Evolutionary conservation across 2,797 vertebrate genomes (phyloP), one percentile per base, ranked within the genome.

Genomic region (Smutsia temminckii): DNA sequence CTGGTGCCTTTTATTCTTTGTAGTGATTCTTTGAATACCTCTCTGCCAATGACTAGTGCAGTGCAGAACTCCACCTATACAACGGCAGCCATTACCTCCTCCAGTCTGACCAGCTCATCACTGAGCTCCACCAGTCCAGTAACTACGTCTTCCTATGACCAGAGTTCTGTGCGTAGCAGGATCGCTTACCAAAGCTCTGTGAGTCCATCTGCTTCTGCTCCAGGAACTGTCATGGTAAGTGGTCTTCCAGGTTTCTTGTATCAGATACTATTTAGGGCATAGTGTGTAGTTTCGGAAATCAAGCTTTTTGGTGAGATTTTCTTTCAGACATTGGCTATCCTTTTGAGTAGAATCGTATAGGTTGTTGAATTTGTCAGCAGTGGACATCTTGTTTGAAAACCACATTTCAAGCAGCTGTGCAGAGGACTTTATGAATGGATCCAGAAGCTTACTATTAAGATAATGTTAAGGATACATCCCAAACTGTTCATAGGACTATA

Each of bases 21-120:
- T 98, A 99, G 99, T 98, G 99, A 99, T 97, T 98, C 99, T 94
- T 97, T 99, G 98, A 99, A 98, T 98, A 99, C 98, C 98, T 98
- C 99, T 98, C 97, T 99, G 93, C 98, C 99, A 96, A 98, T 98
- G 97, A 98, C 99, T 97, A 99, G 98, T 98, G 98, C 99, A 97
- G 98, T 99, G 93, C 99, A 99, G 96, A 99, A 99, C 94, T 98
- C 99, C 59, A 99, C 98, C 94, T 99, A 99, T 96, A 99, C 99
- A 94, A 98, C 99, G 87, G 98, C 99, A 66, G 98, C 98, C 0
- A 98, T 98, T 97, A 98, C 99, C 84, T 98, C 99, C 95, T 98
- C 99, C 85, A 99, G 98, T 97, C 98, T 99, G 94, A 98, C 97
- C 85, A 98, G 97, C 97, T 99, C 99, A 59, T 98, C 99, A 5